phyloP scores from a whole-genome alignment of 2,888 invertebrate species.

The Eutolmus rufibarbis region DNA sequence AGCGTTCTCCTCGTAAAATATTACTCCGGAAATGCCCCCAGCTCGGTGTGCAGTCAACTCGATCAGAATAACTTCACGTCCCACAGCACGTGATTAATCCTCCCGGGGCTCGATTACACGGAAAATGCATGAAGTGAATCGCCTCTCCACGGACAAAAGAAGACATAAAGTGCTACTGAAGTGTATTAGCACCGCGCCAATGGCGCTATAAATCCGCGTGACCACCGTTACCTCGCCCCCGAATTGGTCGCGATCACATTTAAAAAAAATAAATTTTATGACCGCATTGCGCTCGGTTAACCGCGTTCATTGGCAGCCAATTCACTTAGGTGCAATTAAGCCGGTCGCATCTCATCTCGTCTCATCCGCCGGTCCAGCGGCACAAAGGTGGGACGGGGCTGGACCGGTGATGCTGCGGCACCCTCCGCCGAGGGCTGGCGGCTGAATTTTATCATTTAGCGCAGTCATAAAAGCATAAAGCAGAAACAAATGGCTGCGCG shows the following conservation, averaged over 20 bases:
- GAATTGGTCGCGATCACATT: background rate
- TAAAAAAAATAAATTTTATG: background rate
- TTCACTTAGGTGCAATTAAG: constrained; percentile 45
- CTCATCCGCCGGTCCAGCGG: background rate
- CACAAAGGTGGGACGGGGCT: background rate
- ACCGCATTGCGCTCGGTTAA: constrained; percentile 10
- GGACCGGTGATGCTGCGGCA: background rate
- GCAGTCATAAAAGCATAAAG: background rate
- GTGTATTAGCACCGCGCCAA: background rate
- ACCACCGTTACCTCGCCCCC: background rate
- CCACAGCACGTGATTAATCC: background rate
- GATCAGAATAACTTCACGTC: background rate
- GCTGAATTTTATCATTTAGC: background rate
- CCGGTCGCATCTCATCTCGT: background rate
- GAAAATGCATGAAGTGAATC: background rate
- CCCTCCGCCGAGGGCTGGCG: background rate
- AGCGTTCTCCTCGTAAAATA: background rate
- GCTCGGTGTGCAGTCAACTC: background rate
- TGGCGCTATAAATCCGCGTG: background rate
- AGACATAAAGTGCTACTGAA: background rate
- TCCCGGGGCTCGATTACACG: background rate
- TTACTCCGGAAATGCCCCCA: background rate
- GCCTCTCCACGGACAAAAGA: background rate
- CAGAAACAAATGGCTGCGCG: background rate
- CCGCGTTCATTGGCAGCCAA: constrained; percentile 18